These are phyloP conservation scores for Crocallis elinguaria DNA, from an alignment of 2,888 invertebrate species.

Conservation along the genomic window DNA sequence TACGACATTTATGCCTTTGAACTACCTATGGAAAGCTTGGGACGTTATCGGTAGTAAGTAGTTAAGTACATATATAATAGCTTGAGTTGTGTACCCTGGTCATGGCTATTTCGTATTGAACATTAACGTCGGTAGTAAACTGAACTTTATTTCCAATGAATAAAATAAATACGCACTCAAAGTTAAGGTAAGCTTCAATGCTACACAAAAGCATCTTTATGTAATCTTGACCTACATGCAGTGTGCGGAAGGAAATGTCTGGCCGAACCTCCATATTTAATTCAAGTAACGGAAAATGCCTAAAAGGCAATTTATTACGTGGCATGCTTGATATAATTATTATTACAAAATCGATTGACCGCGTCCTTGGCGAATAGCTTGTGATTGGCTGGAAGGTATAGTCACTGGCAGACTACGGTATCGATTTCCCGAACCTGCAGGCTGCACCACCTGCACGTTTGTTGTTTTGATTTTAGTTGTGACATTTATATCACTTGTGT, in stretches of 20 bases:
- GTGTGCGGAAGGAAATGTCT: neutral
- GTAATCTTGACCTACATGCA: neutral
- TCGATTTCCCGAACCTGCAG: no score
- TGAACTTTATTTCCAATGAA: neutral
- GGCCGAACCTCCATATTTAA: neutral
- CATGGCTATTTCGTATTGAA: slow-evolving; percentile 9
- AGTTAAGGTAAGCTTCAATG: no score
- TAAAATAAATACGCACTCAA: neutral
- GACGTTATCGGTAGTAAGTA: slow-evolving; percentile 2
- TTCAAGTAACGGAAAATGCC: neutral
- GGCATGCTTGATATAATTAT: neutral
- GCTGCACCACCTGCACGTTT: slow-evolving; percentile 21
- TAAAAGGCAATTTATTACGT: neutral
- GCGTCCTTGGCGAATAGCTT: slow-evolving; percentile 29
- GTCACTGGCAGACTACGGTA: no score
- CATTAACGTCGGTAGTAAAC: neutral
- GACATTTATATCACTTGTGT: no score
- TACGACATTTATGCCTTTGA: slow-evolving; percentile 47
- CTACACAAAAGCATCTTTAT: neutral
- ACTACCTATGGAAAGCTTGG: slow-evolving; percentile 31
- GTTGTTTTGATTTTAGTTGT: no score
- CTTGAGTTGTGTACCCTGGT: neutral
- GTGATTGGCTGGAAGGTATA: neutral
- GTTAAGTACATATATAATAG: neutral
- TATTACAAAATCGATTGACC: slow-evolving; percentile 20